Base-by-base conservation (phyloP, 1,140 invertebrate species). In the Brachionus plicatilis region DNA sequence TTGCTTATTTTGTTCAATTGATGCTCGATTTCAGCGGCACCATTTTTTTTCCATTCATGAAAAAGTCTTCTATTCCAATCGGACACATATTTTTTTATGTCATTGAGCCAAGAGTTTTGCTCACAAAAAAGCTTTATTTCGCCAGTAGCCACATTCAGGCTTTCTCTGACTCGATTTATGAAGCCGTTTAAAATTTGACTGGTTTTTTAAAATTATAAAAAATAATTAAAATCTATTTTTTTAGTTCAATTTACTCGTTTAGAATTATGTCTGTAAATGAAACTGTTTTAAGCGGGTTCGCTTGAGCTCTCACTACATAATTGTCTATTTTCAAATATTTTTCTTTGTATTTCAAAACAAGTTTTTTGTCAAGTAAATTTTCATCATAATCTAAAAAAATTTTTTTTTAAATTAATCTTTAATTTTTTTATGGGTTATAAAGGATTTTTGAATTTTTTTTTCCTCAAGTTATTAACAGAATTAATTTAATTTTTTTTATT, bases 111-210 rank as follows among this genome's bases (percentile, higher is more conserved):
- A 9, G 85, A 85, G 70, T 88, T 87, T 24, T 86, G 85, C 37
- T 88, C 85, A 85, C 88, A 88, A 85, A 88, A 90, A 4, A 85
- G 75, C 12, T 88, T 86, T n/a, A 90, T 86, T 66, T 90, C 89
- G 12, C 87, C 86, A 11, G 88, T 75, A 3, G 88, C 86, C 45
- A 84, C 80, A n/a, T n/a, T 29, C 5, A 76, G 20, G 12, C 8
- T 27, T 20, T 76, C 47, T 27, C 27, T 20, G 24, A 76, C n/a
- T 65, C 20, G 33, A 5, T 65, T 41, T 45, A 65, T 65, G 20
- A 45, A 45, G 3, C 20, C 24, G 33, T 60, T 82, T 12, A 82
- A 37, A 8, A 24, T 37, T 24, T 82, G 8, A 45, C 79, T 82
- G 6, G 6, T 37, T 37, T 17, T 45, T 27, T 37, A 53, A 24